phyloP scores from a whole-genome alignment of 2,888 invertebrate genomes.

The Phytoseiulus persimilis region DNA sequence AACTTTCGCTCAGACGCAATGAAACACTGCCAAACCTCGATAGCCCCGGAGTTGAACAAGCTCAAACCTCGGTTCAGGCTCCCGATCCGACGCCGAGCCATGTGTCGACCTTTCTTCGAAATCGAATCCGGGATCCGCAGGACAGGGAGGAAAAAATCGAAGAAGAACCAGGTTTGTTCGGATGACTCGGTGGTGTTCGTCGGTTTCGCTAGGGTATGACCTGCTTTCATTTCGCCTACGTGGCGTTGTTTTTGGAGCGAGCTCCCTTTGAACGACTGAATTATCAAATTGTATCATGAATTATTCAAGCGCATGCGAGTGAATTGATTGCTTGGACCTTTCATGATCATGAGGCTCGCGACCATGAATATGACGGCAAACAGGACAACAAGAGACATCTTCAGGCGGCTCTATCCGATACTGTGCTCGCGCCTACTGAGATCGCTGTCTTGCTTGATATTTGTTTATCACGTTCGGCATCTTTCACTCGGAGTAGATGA shows the following conservation, averaged over 20 bases:
- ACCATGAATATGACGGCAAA: no score
- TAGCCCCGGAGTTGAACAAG: background rate
- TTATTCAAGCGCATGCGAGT: background rate
- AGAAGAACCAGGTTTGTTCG: background rate
- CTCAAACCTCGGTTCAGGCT: background rate
- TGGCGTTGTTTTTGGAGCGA: background rate
- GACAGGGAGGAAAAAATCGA: background rate
- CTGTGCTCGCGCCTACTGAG: no score
- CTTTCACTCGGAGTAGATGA: background rate
- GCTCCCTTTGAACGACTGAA: background rate
- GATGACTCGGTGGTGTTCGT: background rate
- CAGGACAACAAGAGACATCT: no score
- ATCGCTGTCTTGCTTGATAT: no score
- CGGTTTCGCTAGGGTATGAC: background rate
- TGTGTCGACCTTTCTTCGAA: constrained; percentile 27
- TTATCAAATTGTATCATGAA: background rate
- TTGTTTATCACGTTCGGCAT: no score
- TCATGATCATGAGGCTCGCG: background rate
- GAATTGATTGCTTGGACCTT: background rate
- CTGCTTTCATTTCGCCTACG: background rate
- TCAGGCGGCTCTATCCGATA: no score
- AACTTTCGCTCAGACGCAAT: constrained; percentile 16
- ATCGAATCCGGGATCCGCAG: background rate
- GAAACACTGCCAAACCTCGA: constrained; percentile 36
- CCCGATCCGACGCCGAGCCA: constrained; percentile 1